Percentiles rank a stretch among this genome's conserved stretches.
phyloP scores from a whole-genome alignment of 2,888 invertebrate species.

The Sclerodermus sp. region DNA sequence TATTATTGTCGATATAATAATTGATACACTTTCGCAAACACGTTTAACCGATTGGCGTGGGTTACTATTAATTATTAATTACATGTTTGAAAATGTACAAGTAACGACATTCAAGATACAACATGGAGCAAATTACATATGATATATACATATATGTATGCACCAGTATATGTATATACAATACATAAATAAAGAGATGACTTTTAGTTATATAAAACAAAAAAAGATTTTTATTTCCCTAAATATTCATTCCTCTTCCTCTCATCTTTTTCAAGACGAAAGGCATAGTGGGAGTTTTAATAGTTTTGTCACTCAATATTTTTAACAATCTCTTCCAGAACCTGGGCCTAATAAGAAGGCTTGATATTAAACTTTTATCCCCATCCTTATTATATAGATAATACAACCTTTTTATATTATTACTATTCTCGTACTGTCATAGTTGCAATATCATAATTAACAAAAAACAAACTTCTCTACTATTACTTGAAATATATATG shows the following conservation, averaged over 20 bases:
- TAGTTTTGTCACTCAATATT: background rate
- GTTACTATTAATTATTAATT: slow-evolving; percentile 10
- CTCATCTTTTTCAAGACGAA: background rate
- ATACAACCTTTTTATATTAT: too few species aligned
- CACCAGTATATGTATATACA: slow-evolving; percentile 19
- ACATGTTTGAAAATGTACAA: slow-evolving; percentile 29
- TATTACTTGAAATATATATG: too few species aligned
- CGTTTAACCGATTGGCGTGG: slow-evolving; percentile 11
- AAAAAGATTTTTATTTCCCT: background rate
- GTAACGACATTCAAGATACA: slow-evolving; percentile 19
- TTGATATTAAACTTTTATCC: too few species aligned
- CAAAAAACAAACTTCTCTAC: too few species aligned
- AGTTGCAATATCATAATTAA: too few species aligned
- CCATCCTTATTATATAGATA: too few species aligned
- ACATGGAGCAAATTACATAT: slow-evolving; percentile 16
- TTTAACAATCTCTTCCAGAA: background rate
- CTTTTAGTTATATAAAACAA: slow-evolving; percentile 6
- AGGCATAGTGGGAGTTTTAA: background rate
- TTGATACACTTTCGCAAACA: slow-evolving; percentile 38
- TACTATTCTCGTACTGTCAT: too few species aligned
- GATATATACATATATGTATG: slow-evolving; percentile 22
- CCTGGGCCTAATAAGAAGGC: too few species aligned
- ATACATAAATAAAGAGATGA: slow-evolving; percentile 12
- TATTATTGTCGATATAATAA: slow-evolving; percentile 51
- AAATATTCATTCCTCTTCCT: background rate